phyloP scores from a whole-genome alignment of 2,888 invertebrate genomes.

The Frankliniella fusca region DNA sequence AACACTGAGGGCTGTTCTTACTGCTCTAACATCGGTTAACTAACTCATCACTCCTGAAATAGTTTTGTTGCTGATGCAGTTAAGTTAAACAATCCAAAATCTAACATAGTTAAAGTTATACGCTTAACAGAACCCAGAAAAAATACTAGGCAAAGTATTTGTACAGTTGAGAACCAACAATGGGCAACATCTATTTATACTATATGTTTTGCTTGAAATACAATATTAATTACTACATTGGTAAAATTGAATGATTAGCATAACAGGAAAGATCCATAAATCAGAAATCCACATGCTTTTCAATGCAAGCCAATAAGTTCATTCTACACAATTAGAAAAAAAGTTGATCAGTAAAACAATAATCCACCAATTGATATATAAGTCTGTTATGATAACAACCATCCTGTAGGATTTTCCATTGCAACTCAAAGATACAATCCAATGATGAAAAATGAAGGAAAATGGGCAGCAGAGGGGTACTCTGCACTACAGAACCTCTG shows the following conservation, averaged over 20 bases:
- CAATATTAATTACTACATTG: slow-evolving; percentile 23
- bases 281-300: neutral
- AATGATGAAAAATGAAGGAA: slow-evolving; percentile 1
- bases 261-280: neutral
- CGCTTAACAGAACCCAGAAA: slow-evolving; percentile 24
- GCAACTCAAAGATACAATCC: slow-evolving; percentile 23
- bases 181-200: slow-evolving; percentile 13
- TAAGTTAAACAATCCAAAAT: slow-evolving; percentile 23
- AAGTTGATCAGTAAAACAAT: neutral
- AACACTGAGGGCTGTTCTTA: slow-evolving; percentile 35
- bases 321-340: neutral
- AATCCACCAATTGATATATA: neutral
- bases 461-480: slow-evolving; percentile 11
- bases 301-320: neutral
- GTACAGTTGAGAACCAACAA: slow-evolving; percentile 16
- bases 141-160: slow-evolving; percentile 12
- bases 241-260: neutral
- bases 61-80: slow-evolving; percentile 16
- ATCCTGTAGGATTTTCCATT: neutral
- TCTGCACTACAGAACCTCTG: slow-evolving; percentile 4
- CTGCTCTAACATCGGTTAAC: slow-evolving; percentile 22
- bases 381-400: slow-evolving; percentile 13
- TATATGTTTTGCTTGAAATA: slow-evolving; percentile 17
- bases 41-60: slow-evolving; percentile 9
- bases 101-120: slow-evolving; percentile 7